Evolutionary conservation across 2,113 vertebrate genomes (phyloP), one percentile per base, ranked within the genome.

Genomic region (Siniperca knerii): DNA sequence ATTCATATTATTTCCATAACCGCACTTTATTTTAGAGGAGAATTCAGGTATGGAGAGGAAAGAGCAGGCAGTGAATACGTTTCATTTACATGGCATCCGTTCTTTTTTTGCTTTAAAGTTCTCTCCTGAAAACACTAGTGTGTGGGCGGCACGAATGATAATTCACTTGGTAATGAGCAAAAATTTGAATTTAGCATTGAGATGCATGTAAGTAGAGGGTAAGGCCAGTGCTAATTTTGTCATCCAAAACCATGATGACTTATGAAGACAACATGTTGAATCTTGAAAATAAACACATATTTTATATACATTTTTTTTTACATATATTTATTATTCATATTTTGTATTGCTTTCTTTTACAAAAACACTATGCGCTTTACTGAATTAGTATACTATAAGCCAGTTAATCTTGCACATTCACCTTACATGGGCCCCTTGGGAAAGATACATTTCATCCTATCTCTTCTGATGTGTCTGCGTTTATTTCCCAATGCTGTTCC

Each of bases 1-100:
- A 87, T 79, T 79, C 82, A 79, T 68, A 42, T 65, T 57, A 90
- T 82, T 84, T 84, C 65, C 79, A 76, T 76, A 73, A 54, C 55
- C 2, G 6, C 77, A 81, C 69, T 85, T 84, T 65, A 48, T 78
- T 81, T 74, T 62, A n/a, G 60, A 71, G 60, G 57, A 54, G 25
- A 70, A 35, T 60, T 73, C 18, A 69, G 33, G 21, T 13, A 52
- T 18, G 1, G 60, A 54, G 65, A 76, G 33, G 44, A 78, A 25
- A 58, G 52, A 76, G 81, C 13, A 35, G 23, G 18, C 55, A 16
- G 69, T 71, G 72, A 81, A 76, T 21, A 35, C 57, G 58, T 42
- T 76, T 72, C 11, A 79, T 81, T 73, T 71, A 54, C 72, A 61
- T 65, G 57, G 21, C 44, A 65, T 69, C 37, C 3, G 1, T 50